Base-by-base conservation (phyloP, 2,113 vertebrate species). In the Oceanodroma tethys region DNA sequence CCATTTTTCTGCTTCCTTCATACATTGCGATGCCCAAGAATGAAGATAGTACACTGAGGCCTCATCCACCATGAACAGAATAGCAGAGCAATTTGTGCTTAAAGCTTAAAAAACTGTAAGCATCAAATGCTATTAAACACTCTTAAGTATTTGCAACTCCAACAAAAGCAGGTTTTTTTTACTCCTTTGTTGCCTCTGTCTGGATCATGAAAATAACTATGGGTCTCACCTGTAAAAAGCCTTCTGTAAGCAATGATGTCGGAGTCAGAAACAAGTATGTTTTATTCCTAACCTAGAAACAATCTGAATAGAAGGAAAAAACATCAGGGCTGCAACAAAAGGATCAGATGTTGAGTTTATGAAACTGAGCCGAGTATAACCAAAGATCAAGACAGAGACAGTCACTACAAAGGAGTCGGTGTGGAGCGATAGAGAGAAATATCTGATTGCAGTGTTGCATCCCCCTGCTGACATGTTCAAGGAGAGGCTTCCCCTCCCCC, bases 401-500 rank as follows among this genome's bases (percentile, higher is more conserved):
- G 62, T 34, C 68, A 47, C 74, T 76, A 62, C 88, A 95, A 74
- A 85, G 62, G 84, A 73, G 67, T 14, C 48, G 3, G 52, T 18
- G 68, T 32, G n/a, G 12, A 71, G 65, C 1, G 6, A 42, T 1
- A 72, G 78, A 66, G 78, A 66, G 59, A 42, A 86, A 9, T n/a
- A 52, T 38, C 70, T 58, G 78, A 43, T 29, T 36, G 66, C 42
- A 23, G 58, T 53, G 70, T 56, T 84, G 91, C 80, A 75, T 68
- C 30, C 47, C 5, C 38, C 88, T 78, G 91, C 88, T 76, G 88
- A 58, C 93, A 73, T 14, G 53, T 59, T 91, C 81, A 18, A 87
- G 93, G 89, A 92, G 74, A 88, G 76, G 70, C 71, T 91, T 92
- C 89, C 95, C 96, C 94, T 94, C 91, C 94, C 96, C 95, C 91